Conservation (phyloP, 2,797 vertebrate genomes). For the Ctenosaura bakeri region DNA sequence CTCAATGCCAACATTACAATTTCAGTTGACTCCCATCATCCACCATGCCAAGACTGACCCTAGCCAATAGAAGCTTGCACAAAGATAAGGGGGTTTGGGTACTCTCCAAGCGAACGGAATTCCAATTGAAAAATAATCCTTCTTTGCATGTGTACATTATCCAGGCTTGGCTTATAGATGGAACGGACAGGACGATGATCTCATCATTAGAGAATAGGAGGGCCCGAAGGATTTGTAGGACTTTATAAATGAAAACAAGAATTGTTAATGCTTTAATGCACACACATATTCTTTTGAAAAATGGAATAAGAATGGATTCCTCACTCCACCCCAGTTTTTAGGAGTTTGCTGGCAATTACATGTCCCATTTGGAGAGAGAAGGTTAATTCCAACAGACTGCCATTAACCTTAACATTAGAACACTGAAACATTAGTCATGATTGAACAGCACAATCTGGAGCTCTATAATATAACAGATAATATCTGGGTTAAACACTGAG, state of each 20-base stretch:
- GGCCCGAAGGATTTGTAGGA: not conserved
- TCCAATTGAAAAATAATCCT: not conserved
- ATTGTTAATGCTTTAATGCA: not conserved
- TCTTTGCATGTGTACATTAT: not conserved
- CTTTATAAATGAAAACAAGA: not conserved
- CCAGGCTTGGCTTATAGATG: not conserved
- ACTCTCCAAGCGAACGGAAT: not conserved
- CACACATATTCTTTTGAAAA: not conserved
- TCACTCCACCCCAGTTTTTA: constrained; percentile 7
- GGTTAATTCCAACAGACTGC: constrained; percentile 44
- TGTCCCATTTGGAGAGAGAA: constrained; percentile 8
- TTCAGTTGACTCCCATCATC: not conserved
- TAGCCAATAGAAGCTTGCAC: not conserved
- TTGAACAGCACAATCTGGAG: constrained; percentile 59
- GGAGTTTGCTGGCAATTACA: constrained; percentile 48
- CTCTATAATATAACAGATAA: constrained; percentile 52
- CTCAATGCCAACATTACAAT: not conserved
- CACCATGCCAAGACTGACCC: not conserved
- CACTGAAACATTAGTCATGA: constrained; percentile 47
- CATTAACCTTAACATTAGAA: constrained; percentile 62
- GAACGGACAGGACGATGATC: not conserved
- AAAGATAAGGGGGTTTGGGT: not conserved
- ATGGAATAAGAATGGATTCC: not conserved
- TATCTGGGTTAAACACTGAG: constrained; percentile 36
- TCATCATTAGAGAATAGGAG: not conserved